These are phyloP conservation scores for Desmodus rotundus DNA, from an alignment of 2,113 vertebrate genomes.

Conservation along the genomic window DNA sequence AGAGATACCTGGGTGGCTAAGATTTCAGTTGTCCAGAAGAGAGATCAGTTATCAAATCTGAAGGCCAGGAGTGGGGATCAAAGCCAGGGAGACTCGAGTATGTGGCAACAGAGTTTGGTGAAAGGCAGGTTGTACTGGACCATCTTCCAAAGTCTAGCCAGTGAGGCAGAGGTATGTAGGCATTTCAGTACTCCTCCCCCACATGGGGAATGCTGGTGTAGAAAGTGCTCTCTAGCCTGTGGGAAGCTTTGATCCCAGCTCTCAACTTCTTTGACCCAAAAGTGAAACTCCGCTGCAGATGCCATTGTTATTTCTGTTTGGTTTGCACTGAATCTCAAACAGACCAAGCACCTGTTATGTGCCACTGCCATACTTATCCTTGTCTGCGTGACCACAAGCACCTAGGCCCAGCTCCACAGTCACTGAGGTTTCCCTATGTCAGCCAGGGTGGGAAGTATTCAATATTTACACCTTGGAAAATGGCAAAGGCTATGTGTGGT, in stretches of 20 bases:
- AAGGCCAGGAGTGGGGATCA: background rate
- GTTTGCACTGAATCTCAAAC: background rate
- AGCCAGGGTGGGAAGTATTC: too few species aligned
- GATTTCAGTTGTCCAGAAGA: background rate
- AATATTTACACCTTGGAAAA: background rate
- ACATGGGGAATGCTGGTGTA: background rate
- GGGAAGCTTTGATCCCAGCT: background rate
- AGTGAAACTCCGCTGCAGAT: background rate
- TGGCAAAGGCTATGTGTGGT: background rate
- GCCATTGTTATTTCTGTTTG: background rate
- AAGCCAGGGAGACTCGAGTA: background rate
- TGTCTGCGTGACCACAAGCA: background rate
- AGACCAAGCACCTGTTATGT: background rate
- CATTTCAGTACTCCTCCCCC: background rate
- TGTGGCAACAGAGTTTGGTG: background rate
- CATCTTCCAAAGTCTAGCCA: background rate
- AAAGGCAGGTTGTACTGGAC: background rate
- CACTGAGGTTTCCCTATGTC: background rate
- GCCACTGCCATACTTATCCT: background rate
- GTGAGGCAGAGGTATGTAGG: too few species aligned
- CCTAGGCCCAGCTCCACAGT: background rate
- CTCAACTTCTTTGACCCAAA: background rate
- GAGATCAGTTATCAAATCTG: background rate
- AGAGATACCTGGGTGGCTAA: background rate
- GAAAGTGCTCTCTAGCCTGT: fast-evolving